Conservation (phyloP, 2,888 invertebrate genomes). For the Chrysodeixis includens region DNA sequence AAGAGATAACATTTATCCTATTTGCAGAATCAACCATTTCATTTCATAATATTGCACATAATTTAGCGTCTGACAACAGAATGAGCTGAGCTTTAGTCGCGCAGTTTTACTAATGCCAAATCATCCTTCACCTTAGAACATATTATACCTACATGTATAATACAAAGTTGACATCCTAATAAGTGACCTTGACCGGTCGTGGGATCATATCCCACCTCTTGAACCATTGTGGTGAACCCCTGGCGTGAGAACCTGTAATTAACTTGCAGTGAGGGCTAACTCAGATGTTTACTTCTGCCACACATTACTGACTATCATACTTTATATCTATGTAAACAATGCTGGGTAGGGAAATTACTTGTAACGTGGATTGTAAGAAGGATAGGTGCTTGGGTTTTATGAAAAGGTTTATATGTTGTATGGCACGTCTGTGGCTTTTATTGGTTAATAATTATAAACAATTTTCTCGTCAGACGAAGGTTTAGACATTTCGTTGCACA, state of each 20-base stretch:
- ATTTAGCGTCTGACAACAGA: too few species aligned
- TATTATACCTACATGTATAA: not conserved
- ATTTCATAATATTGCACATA: too few species aligned
- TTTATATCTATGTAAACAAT: slow-evolving; percentile 1
- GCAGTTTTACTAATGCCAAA: not conserved
- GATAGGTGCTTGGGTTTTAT: too few species aligned
- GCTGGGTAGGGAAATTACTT: not conserved
- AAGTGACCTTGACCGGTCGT: slow-evolving; percentile 23
- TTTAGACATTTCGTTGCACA: not conserved
- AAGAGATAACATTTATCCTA: too few species aligned
- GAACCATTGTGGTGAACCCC: slow-evolving; percentile 33
- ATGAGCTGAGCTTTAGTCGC: too few species aligned
- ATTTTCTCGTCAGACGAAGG: too few species aligned
- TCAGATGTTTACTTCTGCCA: slow-evolving; percentile 26
- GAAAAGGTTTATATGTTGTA: not conserved
- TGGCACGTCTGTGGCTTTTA: too few species aligned
- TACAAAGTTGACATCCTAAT: not conserved
- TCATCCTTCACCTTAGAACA: not conserved
- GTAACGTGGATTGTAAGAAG: too few species aligned
- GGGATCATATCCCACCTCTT: slow-evolving; percentile 46
- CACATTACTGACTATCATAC: slow-evolving; percentile 6
- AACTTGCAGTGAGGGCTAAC: slow-evolving; percentile 34
- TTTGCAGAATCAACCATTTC: too few species aligned
- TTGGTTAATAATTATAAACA: too few species aligned
- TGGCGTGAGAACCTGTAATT: slow-evolving; percentile 46